These are phyloP conservation scores for Spisula solida DNA, from an alignment of 2,888 invertebrate species.

Conservation along the genomic window DNA sequence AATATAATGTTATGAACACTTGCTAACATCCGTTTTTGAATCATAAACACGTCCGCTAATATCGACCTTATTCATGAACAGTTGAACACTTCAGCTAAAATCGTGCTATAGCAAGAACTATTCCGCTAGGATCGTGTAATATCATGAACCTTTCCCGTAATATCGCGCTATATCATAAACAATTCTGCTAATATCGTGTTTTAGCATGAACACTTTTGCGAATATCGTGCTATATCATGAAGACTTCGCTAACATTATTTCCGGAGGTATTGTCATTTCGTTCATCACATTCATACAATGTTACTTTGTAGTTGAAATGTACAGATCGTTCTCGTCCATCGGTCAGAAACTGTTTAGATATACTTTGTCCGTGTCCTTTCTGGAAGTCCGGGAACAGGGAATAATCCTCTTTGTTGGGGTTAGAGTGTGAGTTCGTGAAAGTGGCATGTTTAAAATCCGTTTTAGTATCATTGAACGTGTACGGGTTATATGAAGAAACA, in stretches of 20 bases:
- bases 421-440: background rate
- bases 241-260: background rate
- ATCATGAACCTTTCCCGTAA: constrained; percentile 9
- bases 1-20: too few species aligned
- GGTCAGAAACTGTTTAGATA: constrained; percentile 53
- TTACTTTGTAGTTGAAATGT: constrained; percentile 68
- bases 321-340: constrained; percentile 58
- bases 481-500: constrained; percentile 6
- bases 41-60: too few species aligned
- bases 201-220: background rate
- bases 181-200: background rate
- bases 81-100: too few species aligned
- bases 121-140: background rate
- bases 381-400: constrained; percentile 16
- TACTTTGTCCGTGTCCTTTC: constrained; percentile 14
- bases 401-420: background rate
- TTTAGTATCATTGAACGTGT: background rate
- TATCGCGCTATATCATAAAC: constrained; percentile 28
- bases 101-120: too few species aligned
- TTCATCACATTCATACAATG: constrained; percentile 64
- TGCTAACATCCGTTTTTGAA: too few species aligned
- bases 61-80: too few species aligned
- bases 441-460: background rate
- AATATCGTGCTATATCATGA: constrained; percentile 23
- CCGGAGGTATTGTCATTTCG: background rate